Percentiles rank a stretch among this genome's conserved stretches.
These are phyloP conservation scores for Emydocephalus ijimae DNA, from an alignment of 2,113 vertebrate species.

Conservation along the genomic window DNA sequence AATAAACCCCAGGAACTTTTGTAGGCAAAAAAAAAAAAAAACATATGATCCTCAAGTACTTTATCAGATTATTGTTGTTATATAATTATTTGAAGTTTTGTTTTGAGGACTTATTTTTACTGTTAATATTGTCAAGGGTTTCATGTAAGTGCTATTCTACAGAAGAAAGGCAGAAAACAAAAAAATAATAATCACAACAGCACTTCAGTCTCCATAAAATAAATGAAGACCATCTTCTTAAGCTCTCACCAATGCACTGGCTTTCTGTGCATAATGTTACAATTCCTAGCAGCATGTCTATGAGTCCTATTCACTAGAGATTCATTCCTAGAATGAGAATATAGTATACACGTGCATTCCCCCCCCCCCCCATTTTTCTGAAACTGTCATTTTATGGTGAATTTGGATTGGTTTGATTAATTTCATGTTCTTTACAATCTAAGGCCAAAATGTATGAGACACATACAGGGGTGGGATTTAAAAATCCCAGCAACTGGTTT, in stretches of 20 bases:
- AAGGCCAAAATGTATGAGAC: neutral
- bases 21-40: too few relatives aligned
- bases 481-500: too few relatives aligned
- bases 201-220: neutral
- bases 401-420: neutral
- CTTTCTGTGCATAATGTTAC: neutral
- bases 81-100: neutral
- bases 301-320: neutral
- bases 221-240: neutral
- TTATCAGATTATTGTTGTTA: neutral
- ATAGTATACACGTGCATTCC: neutral
- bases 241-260: neutral
- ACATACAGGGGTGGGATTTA: neutral
- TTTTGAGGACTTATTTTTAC: neutral
- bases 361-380: neutral
- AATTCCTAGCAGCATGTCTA: neutral
- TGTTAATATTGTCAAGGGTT: neutral
- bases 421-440: neutral
- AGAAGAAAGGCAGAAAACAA: neutral
- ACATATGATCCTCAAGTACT: neutral
- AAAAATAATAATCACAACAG: neutral
- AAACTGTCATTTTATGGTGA: neutral
- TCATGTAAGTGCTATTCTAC: neutral
- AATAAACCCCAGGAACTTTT: neutral
- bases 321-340: neutral